phyloP scores from a whole-genome alignment of 2,113 vertebrate genomes.

The Hirundichthys speculiger region DNA sequence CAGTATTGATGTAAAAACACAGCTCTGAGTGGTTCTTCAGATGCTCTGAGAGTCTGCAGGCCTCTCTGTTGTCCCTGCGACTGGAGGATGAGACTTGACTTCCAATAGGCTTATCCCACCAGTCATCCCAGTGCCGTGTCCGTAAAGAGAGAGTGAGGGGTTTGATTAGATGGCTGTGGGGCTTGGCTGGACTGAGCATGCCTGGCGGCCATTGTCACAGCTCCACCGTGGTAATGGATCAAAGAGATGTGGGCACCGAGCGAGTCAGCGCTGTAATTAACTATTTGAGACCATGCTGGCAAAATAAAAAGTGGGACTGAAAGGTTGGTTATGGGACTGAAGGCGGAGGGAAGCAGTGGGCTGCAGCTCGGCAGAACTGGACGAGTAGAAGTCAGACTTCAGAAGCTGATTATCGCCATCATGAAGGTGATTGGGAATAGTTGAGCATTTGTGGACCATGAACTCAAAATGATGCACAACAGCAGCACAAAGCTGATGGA shows the following conservation, averaged over 20 bases:
- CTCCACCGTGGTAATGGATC: conserved; percentile 45
- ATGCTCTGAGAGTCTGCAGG: too few relatives aligned
- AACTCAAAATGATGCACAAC: neutral
- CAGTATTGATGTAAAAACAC: conserved; percentile 60
- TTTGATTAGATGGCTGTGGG: conserved; percentile 34
- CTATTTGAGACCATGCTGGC: conserved; percentile 39
- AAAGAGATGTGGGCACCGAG: conserved; percentile 40
- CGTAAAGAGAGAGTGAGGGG: conserved; percentile 39
- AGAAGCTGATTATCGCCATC: neutral
- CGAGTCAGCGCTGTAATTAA: conserved; percentile 50
- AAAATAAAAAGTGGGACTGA: conserved; percentile 60
- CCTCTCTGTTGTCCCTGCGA: conserved; percentile 48
- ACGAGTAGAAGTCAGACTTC: conserved; percentile 25
- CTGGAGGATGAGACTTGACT: conserved; percentile 55
- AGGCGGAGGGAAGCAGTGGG: conserved; percentile 4
- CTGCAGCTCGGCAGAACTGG: neutral
- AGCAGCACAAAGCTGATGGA: neutral
- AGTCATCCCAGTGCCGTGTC: conserved; percentile 34
- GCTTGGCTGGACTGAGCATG: conserved; percentile 10
- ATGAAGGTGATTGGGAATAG: too few relatives aligned
- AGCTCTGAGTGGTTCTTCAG: conserved; percentile 56
- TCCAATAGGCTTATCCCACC: conserved; percentile 63
- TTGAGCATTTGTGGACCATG: too few relatives aligned
- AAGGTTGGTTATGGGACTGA: conserved; percentile 31
- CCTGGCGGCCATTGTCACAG: conserved; percentile 28